Percentiles rank a stretch among this genome's conserved stretches.
Conservation (phyloP, 2,113 vertebrate genomes). For the Thinocorus orbignyianus region DNA sequence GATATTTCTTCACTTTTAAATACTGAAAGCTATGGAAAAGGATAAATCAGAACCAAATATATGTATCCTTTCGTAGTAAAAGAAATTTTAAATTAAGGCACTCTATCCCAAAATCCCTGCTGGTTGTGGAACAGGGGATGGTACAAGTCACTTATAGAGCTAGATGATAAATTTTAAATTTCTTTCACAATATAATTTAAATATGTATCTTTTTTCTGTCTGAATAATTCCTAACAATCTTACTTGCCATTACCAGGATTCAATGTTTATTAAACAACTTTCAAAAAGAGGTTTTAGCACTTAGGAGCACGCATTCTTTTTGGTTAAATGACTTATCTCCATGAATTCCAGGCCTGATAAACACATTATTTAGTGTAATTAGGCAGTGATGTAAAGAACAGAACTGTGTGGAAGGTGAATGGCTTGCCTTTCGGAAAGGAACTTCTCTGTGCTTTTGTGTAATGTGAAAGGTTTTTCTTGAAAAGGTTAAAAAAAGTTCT, state of each 20-base stretch:
- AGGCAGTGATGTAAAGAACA: conserved; percentile 21
- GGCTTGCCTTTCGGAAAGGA: conserved; percentile 67
- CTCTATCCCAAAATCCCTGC: conserved; percentile 15
- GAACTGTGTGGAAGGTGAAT: background rate
- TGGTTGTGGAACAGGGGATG: conserved; percentile 20
- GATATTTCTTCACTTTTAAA: background rate
- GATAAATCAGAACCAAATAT: conserved; percentile 5
- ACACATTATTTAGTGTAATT: conserved; percentile 33
- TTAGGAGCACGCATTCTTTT: conserved; percentile 16
- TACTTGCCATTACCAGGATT: conserved; percentile 1
- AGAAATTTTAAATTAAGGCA: conserved; percentile 53
- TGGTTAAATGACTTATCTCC: conserved; percentile 14
- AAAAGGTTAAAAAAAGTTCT: conserved; percentile 89
- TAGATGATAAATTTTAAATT: conserved; percentile 44
- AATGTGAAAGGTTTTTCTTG: conserved; percentile 73
- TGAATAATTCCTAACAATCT: conserved; percentile 69
- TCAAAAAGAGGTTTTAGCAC: conserved; percentile 23
- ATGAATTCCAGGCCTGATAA: background rate
- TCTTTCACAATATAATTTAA: conserved; percentile 62
- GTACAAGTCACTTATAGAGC: conserved; percentile 7
- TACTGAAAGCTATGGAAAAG: background rate
- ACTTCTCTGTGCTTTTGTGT: conserved; percentile 60
- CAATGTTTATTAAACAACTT: conserved; percentile 63
- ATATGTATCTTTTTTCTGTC: conserved; percentile 59
- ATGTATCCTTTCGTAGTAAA: conserved; percentile 22